These are phyloP conservation scores for Staurois parvus DNA, from an alignment of 2,797 vertebrate genomes.

Conservation along the genomic window DNA sequence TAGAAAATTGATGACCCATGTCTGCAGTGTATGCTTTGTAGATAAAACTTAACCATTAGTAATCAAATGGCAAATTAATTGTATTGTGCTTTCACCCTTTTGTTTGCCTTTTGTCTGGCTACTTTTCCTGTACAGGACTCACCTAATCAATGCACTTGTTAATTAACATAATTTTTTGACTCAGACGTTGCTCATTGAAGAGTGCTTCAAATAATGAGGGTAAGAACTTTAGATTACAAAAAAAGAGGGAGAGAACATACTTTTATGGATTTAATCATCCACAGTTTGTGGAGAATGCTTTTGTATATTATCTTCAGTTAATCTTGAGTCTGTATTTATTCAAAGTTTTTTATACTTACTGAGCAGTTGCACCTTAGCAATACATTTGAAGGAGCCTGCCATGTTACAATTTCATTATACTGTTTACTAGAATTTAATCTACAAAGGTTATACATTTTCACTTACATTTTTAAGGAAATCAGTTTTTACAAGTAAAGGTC, in stretches of 20 bases:
- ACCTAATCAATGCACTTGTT: conserved; percentile 47
- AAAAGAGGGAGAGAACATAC: conserved; percentile 20
- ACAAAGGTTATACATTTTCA: conserved; percentile 21
- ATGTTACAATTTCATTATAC: neutral
- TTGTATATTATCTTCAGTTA: conserved; percentile 8
- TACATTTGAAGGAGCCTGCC: no score
- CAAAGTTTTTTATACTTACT: neutral
- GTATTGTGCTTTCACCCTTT: conserved; percentile 26
- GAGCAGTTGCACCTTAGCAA: no score
- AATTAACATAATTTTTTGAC: conserved; percentile 47
- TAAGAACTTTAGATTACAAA: neutral
- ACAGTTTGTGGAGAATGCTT: neutral
- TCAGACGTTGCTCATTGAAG: conserved; percentile 17
- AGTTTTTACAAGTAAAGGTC: neutral
- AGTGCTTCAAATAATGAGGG: conserved; percentile 17
- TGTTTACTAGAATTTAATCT: conserved; percentile 26
- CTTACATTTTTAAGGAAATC: neutral
- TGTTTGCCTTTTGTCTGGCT: conserved; percentile 13
- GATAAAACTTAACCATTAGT: conserved; percentile 17
- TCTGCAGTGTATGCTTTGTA: conserved; percentile 4
- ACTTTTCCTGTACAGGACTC: conserved; percentile 32
- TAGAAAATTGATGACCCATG: conserved; percentile 5
- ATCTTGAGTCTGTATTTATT: conserved; percentile 3
- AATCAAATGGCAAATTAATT: conserved; percentile 51
- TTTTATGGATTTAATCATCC: conserved; percentile 50